phyloP scores from a whole-genome alignment of 2,797 vertebrate species.

The Leucoraja ocellata region DNA sequence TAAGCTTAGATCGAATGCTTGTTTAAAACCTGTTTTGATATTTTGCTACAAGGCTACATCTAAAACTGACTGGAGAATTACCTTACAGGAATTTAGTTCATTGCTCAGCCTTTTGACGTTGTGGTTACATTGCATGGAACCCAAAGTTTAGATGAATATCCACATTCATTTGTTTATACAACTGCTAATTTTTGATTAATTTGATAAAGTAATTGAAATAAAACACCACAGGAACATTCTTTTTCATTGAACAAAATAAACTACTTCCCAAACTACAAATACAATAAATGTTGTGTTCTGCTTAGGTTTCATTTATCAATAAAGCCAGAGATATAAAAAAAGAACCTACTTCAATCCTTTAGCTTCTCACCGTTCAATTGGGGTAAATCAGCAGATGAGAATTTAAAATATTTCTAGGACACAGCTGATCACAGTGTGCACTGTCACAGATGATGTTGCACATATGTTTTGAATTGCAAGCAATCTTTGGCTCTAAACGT shows the following conservation, averaged over 20 bases:
- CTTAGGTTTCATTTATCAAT: not conserved
- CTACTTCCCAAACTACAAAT: not conserved
- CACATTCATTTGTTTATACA: not conserved
- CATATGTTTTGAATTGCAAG: not conserved
- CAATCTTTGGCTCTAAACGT: not conserved
- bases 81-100: not conserved
- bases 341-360: not conserved
- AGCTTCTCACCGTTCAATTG: not conserved
- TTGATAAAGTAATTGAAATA: not conserved
- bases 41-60: not conserved
- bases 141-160: not conserved
- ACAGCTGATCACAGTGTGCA: not conserved
- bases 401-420: not conserved
- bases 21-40: slow-evolving; percentile 4
- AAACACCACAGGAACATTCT: not conserved
- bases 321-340: not conserved
- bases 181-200: not conserved
- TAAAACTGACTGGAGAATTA: not conserved
- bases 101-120: not conserved
- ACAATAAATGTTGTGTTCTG: not conserved
- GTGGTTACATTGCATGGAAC: not conserved
- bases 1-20: not conserved
- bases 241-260: too few species aligned
- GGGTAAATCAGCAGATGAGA: not conserved
- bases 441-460: not conserved